Base-by-base conservation (phyloP, 2,113 vertebrate genomes). In the Cebidichthys violaceus region DNA sequence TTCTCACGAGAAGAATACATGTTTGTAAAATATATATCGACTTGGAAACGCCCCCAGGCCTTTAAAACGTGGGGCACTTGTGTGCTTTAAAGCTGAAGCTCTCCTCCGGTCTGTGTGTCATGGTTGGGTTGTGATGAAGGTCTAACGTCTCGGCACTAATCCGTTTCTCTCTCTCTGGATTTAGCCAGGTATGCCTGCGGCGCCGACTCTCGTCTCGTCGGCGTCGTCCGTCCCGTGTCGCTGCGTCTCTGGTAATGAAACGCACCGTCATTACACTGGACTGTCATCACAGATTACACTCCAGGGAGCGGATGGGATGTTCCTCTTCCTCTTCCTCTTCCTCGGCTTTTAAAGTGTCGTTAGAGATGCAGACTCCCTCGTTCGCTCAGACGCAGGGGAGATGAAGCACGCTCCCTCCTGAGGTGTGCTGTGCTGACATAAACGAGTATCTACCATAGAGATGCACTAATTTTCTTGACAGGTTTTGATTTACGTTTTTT, bases 231-330 rank as follows among this genome's bases (percentile, higher is more conserved):
- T 41, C 45, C 31, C 24, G 27, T 50, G 67, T 60, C 60, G 43
- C 64, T 31, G 41, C 77, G 70, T 70, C 81, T 85, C 47, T 59
- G 50, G 75, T 57, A 69, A 86, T 85, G 50, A 76, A 86, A 75
- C 66, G 70, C 52, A 29, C 65, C 33, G 45, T 81, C 64, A 82
- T 86, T 76, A 84, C 57, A 64, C 24, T n/a, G 7, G 17, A 14
- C 54, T 87, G 82, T 88, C 75, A 70, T 70, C 77, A 62, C 81
- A 82, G 86, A 88, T 88, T 86, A 90, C 66, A 70, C 77, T 86
- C 61, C 4, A 17, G 79, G 80, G 76, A 89, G 85, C 66, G 60
- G 80, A 88, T 86, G 14, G 80, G 74, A 85, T 69, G 33, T 55
- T 72, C 35, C 52, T 70, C 71, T 85, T 90, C 83, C 82, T 84